Evolutionary conservation across 2,888 invertebrate genomes (phyloP), one percentile per base, ranked within the genome.

Genomic region (Exephanes ischioxanthus): DNA sequence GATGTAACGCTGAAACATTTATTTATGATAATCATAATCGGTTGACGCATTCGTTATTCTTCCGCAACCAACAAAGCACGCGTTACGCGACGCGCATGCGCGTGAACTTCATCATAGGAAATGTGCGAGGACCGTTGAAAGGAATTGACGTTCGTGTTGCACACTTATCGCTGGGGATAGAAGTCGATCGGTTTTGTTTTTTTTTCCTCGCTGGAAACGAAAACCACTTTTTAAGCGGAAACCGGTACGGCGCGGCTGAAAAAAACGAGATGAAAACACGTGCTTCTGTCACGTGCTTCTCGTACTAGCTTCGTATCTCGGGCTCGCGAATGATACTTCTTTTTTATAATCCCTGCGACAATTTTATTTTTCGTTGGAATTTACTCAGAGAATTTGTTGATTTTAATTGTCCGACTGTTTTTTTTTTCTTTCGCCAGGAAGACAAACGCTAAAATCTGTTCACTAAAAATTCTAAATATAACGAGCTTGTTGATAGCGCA

Each of bases 21-120:
- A 63, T 66, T 70, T 41, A 73, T 70, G 51, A 48, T 71, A 79
- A 82, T 77, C 79, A 73, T 78, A 76, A 58, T 11, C 16, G 41
- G n/a, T 51, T n/a, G 30, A 30, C 30, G 45, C 48, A 16, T 9
- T 19, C 48, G 63, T 19, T 45, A 4, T 30, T 68, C 33, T n/a
- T 63, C 16, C 11, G 58, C 26, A 22, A 48, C 16, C 16, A 14
- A 58, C 58, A 5, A 26, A 58, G 5, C 58, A 16, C 16, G 45
- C 45, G 14, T 48, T 48, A 1, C 14, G 16, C 45, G 45, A 16
- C 45, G 45, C 45, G 45, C 45, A 48, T 48, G 45, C 45, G 45
- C 16, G 41, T 11, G 45, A 48, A 16, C 45, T 16, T 16, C 4
- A 48, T 16, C 14, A 1, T 16, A 3, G 45, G 5, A 48, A 48